These are phyloP conservation scores for Fratercula arctica DNA, from an alignment of 2,797 vertebrate genomes.

Conservation along the genomic window DNA sequence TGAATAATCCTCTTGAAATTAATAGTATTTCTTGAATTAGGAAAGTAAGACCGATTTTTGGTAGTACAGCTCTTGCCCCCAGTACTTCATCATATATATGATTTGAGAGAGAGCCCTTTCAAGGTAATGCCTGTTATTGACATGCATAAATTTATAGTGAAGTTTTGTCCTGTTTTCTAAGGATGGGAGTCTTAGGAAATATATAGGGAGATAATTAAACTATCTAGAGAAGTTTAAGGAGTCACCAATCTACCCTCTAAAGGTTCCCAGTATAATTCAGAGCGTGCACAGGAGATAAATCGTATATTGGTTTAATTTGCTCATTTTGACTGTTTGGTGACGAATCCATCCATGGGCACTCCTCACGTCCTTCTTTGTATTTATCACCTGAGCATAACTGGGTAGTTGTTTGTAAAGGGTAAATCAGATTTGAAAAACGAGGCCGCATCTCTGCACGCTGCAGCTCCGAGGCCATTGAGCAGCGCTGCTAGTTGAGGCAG, in stretches of 20 bases:
- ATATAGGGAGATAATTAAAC: background rate
- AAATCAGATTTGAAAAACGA: background rate
- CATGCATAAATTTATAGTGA: background rate
- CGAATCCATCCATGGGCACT: background rate
- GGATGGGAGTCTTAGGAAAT: background rate
- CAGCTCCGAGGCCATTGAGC: background rate
- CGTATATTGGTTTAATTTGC: background rate
- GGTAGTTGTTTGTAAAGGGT: background rate
- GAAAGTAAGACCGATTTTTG: background rate
- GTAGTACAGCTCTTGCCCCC: background rate
- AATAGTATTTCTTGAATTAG: background rate
- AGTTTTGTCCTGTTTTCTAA: background rate
- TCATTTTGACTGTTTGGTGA: background rate
- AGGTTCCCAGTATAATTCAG: background rate
- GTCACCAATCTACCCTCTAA: background rate
- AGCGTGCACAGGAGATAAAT: background rate
- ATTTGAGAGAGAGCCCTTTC: background rate
- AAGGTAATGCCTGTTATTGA: background rate
- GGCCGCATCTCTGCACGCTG: rapidly evolving
- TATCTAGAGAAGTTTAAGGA: background rate
- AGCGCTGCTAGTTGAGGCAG: background rate
- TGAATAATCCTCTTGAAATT: background rate
- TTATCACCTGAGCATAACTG: background rate
- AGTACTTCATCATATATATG: background rate
- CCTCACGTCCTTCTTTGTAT: background rate